These are phyloP conservation scores for Melipona beecheii DNA, from an alignment of 2,888 invertebrate genomes.

Conservation along the genomic window DNA sequence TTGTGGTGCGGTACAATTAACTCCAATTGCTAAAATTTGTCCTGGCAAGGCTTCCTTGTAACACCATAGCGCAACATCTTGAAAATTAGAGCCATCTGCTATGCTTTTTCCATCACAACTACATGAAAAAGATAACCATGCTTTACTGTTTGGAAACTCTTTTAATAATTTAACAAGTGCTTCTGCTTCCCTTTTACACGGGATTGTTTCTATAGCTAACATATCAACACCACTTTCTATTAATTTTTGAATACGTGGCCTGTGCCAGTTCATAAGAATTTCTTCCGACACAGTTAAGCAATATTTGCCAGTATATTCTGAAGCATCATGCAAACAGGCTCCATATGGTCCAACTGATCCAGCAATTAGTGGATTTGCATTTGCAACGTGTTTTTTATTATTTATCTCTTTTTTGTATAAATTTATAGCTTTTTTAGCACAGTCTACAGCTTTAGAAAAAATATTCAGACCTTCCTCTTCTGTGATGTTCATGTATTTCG, in stretches of 20 bases:
- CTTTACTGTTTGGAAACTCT: slow-evolving; percentile 91
- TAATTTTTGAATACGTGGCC: slow-evolving; percentile 91
- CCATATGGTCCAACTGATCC: slow-evolving; percentile 97
- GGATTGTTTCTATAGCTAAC: slow-evolving; percentile 96
- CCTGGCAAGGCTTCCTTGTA: slow-evolving; percentile 85
- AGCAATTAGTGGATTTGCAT: slow-evolving; percentile 88
- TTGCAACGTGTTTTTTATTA: slow-evolving; percentile 55
- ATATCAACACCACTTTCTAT: slow-evolving; percentile 93
- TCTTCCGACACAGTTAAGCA: slow-evolving; percentile 88
- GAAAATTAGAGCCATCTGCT: slow-evolving; percentile 92
- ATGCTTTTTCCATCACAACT: slow-evolving; percentile 87
- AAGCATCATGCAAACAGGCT: slow-evolving; percentile 94
- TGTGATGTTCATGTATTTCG: slow-evolving; percentile 89
- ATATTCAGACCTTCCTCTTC: slow-evolving; percentile 87
- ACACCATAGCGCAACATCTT: slow-evolving; percentile 89
- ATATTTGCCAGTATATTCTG: slow-evolving; percentile 96
- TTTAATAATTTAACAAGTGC: slow-evolving; percentile 92
- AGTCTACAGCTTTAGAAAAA: slow-evolving; percentile 81
- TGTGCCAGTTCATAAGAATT: slow-evolving; percentile 92
- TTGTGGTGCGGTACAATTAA: slow-evolving; percentile 93
- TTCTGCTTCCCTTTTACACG: slow-evolving; percentile 92
- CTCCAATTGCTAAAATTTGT: slow-evolving; percentile 89
- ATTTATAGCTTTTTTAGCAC: slow-evolving; percentile 91
- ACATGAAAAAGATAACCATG: slow-evolving; percentile 95
- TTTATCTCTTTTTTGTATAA: slow-evolving; percentile 72